Conservation (phyloP, 1,140 invertebrate genomes). For the Caenorhabditis remanei region DNA sequence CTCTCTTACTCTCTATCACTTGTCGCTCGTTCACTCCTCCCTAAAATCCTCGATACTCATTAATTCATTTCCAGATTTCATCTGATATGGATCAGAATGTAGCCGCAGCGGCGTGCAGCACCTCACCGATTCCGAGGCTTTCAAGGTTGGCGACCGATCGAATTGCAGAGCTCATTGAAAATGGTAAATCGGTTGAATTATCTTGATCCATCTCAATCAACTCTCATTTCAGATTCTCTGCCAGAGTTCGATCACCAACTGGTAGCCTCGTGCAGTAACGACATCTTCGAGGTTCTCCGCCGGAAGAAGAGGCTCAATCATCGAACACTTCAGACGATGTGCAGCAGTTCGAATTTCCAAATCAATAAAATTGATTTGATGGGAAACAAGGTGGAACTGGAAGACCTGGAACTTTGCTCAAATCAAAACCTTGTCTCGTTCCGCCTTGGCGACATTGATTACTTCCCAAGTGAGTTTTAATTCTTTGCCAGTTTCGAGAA, state of each 20-base stretch:
- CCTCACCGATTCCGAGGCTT: conserved; percentile 8
- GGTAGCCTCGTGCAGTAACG: conserved; percentile 18
- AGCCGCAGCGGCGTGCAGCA: background rate
- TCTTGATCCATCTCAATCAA: background rate
- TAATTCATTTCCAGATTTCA: background rate
- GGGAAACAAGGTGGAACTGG: conserved; percentile 25
- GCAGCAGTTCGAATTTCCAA: conserved; percentile 11
- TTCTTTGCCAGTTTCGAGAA: no score
- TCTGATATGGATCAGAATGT: conserved; percentile 51
- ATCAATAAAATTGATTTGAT: conserved; percentile 49
- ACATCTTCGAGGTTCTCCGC: conserved; percentile 22
- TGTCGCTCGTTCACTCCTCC: background rate
- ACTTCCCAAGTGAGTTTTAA: conserved; percentile 12
- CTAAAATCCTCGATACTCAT: background rate
- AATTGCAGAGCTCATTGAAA: conserved; percentile 24
- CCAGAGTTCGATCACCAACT: conserved; percentile 1
- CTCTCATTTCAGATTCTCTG: background rate
- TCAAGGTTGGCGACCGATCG: conserved; percentile 13
- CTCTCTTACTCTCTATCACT: background rate
- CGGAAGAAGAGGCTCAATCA: conserved; percentile 20
- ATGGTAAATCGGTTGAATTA: background rate
- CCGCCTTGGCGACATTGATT: conserved; percentile 26
- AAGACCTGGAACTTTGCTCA: conserved; percentile 3
- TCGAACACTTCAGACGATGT: conserved; percentile 27
- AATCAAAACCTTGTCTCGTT: conserved; percentile 38